phyloP scores from a whole-genome alignment of 2,888 invertebrate genomes.

The Lampropteryx suffumata region DNA sequence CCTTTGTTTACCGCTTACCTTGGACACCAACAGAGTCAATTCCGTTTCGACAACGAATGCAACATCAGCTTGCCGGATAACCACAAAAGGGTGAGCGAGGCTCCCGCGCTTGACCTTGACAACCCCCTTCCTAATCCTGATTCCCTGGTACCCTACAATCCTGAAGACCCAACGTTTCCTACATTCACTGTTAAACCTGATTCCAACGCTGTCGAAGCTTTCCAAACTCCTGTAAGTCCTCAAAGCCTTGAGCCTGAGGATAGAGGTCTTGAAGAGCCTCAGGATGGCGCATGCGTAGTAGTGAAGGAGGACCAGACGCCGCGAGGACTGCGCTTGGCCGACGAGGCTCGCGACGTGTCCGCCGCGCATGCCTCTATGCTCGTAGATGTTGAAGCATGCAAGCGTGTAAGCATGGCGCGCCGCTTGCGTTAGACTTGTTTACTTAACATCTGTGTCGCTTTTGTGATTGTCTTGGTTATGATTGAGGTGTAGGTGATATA shows the following conservation, averaged over 20 bases:
- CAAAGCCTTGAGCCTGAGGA: slow-evolving; percentile 41
- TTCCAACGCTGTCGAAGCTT: neutral
- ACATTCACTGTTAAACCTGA: neutral
- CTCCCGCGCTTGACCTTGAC: slow-evolving; percentile 71
- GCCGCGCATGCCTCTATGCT: slow-evolving; percentile 79
- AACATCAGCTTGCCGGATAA: slow-evolving; percentile 98
- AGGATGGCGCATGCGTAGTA: slow-evolving; percentile 68
- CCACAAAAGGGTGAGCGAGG: slow-evolving; percentile 97
- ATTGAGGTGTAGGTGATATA: slow-evolving; percentile 23
- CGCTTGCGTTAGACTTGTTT: slow-evolving; percentile 58
- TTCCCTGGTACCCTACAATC: slow-evolving; percentile 20
- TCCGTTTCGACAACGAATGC: slow-evolving; percentile 99
- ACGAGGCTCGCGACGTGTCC: slow-evolving; percentile 77
- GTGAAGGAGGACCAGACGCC: slow-evolving; percentile 75
- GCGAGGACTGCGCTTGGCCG: slow-evolving; percentile 70
- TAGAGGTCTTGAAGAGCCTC: slow-evolving; percentile 59
- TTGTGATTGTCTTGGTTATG: slow-evolving; percentile 38
- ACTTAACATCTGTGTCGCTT: slow-evolving; percentile 51
- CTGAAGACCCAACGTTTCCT: slow-evolving; percentile 10
- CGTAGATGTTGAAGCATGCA: slow-evolving; percentile 85
- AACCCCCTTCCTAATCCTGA: slow-evolving; percentile 43
- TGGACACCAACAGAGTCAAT: slow-evolving; percentile 93
- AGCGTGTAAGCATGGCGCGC: slow-evolving; percentile 87
- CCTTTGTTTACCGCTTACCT: slow-evolving; percentile 65
- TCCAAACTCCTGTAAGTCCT: slow-evolving; percentile 3